These are phyloP conservation scores for Tipula confusa DNA, from an alignment of 2,888 invertebrate species.

Conservation along the genomic window DNA sequence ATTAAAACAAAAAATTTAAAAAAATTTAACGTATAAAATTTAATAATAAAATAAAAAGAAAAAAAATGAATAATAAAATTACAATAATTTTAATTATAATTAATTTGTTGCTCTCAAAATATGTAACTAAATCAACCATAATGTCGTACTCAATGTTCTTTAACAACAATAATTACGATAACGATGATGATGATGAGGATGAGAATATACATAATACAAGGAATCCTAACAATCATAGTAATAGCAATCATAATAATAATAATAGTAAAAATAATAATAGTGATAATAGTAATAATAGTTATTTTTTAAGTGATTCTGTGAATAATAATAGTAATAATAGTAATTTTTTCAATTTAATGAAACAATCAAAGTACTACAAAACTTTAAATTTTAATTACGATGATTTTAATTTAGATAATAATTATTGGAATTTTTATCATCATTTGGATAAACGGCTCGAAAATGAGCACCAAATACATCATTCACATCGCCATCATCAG, in stretches of 20 bases:
- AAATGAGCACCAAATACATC: background rate
- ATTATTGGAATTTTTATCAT: background rate
- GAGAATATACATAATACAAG: background rate
- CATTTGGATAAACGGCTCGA: background rate
- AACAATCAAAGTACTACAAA: background rate
- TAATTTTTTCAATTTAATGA: background rate
- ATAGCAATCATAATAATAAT: background rate
- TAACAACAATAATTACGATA: background rate
- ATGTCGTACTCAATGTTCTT: slow-evolving; percentile 29
- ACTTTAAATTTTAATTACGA: background rate
- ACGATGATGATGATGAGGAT: slow-evolving; percentile 25
- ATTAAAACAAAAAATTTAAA: background rate
- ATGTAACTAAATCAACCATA: slow-evolving; percentile 14
- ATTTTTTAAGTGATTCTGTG: background rate
- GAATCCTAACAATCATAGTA: background rate
- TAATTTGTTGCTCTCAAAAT: background rate
- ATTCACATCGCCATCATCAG: background rate
- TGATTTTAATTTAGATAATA: background rate
- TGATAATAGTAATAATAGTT: background rate
- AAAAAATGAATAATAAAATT: slow-evolving; percentile 28
- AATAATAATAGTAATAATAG: background rate
- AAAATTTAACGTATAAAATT: background rate
- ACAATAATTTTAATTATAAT: slow-evolving; percentile 20
- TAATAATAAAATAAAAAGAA: background rate
- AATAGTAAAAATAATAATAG: background rate